These are phyloP conservation scores for Antheraea yamamai DNA, from an alignment of 2,888 invertebrate genomes.

Conservation along the genomic window DNA sequence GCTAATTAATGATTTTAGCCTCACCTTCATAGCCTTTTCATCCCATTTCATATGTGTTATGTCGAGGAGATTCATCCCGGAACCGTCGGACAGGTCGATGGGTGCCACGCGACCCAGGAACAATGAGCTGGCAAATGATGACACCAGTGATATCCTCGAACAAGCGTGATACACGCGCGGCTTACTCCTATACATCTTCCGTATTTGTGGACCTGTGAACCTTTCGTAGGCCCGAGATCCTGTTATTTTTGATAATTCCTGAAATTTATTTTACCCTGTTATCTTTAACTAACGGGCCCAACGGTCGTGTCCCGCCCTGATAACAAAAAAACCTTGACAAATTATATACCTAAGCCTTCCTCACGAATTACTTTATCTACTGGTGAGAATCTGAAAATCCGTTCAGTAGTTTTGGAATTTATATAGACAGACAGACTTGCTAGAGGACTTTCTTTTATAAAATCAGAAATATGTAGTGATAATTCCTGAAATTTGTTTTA, in stretches of 20 bases:
- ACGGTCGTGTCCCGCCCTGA: no score
- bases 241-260: conserved; percentile 89
- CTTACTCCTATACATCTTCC: conserved; percentile 89
- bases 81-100: conserved; percentile 95
- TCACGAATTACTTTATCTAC: no score
- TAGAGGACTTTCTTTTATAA: no score
- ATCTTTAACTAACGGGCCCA: no score
- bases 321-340: no score
- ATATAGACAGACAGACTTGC: no score
- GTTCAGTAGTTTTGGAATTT: no score
- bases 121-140: conserved; percentile 95
- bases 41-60: conserved; percentile 91
- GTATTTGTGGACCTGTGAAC: conserved; percentile 97
- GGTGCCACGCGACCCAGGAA: conserved; percentile 94
- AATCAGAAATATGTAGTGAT: no score
- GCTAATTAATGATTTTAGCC: conserved; percentile 18
- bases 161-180: conserved; percentile 80
- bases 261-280: conserved; percentile 7
- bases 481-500: neutral
- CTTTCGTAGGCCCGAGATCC: conserved; percentile 94
- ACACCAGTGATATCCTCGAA: conserved; percentile 94
- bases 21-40: conserved; percentile 86
- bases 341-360: no score
- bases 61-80: conserved; percentile 97
- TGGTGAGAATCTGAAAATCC: no score